Base-by-base conservation (phyloP, 2,797 vertebrate species). In the Sus cebifrons region DNA sequence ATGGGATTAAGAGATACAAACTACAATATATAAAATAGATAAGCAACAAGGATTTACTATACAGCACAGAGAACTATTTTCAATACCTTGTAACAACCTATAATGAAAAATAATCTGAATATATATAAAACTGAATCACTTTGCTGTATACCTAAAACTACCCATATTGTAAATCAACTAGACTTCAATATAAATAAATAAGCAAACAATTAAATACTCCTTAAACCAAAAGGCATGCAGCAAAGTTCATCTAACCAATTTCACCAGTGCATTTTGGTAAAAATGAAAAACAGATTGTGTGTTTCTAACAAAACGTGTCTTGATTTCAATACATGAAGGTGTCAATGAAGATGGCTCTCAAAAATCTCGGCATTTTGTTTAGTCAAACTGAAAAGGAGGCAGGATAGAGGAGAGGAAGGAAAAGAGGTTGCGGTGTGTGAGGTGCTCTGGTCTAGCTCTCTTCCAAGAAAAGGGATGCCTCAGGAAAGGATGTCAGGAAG, bases 241-340 rank as follows among this genome's bases (percentile, higher is more conserved):
- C 86, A 65, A 89, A 86, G 25, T 4, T 56, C 64, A 95, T 85
- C 60, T 52, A 36, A 71, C 54, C 25, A 85, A 71, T 95, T 40
- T 77, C 95, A 14, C 15, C 89, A 25, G 20, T 74, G 4, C 62
- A 78, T 74, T 97, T 91, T 92, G 27, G 71, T 93, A 84, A 96
- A 96, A 96, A 86, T 86, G 27, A 95, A 96, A 95, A 87, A 27
- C 9, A 78, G 40, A 65, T 71, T 83, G 36, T 64, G 1, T 75
- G 75, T 82, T 77, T 58, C 77, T 91, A 60, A 60, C 29, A 89
- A 91, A n/a, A 27, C 12, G 4, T 65, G 21, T 74, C 44, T 94
- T 27, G 16, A 54, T 82, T 94, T 94, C 89, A 77, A 64, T 71
- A 79, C 89, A 90, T 79, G 49, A 71, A 54, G 44, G 20, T 32